Evolutionary conservation across 2,113 vertebrate genomes (phyloP).

Genomic region (Cololabis saira): DNA sequence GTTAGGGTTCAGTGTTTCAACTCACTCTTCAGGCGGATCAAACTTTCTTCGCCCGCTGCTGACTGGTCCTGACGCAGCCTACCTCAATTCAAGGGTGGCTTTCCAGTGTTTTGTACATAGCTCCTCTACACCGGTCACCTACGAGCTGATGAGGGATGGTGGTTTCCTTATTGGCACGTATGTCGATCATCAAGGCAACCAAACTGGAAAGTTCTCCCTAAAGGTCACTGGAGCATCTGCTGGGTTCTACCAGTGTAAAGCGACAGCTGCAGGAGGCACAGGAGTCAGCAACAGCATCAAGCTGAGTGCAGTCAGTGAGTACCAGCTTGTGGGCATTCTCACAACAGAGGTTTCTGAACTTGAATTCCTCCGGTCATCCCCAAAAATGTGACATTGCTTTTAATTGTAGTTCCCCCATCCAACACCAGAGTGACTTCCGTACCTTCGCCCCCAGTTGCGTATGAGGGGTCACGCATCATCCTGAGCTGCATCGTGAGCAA

Average conservation of each 20-base stretch:
- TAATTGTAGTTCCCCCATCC: constrained; percentile 63
- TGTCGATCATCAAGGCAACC: neutral
- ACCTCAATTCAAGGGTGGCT: constrained; percentile 36
- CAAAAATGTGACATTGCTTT: neutral
- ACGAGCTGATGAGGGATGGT: constrained; percentile 54
- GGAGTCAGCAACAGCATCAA: constrained; percentile 64
- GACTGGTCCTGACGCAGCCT: constrained; percentile 71
- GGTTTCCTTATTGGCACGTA: neutral
- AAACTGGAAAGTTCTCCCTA: constrained; percentile 39
- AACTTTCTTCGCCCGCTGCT: constrained; percentile 33
- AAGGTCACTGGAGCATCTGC: constrained; percentile 43
- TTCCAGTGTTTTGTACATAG: constrained; percentile 56
- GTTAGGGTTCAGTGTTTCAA: neutral
- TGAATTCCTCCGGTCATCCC: neutral
- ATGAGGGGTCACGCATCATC: constrained; percentile 65
- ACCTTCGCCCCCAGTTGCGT: constrained; percentile 62
- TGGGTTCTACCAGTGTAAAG: constrained; percentile 73
- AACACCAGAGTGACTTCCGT: constrained; percentile 62
- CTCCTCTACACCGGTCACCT: constrained; percentile 48
- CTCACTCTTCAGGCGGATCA: constrained; percentile 52
- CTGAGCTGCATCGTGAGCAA: constrained; percentile 63
- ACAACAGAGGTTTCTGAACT: too few species aligned
- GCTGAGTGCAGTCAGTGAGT: constrained; percentile 80
- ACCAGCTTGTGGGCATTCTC: neutral
- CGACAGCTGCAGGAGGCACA: constrained; percentile 5